Evolutionary conservation across 2,797 vertebrate genomes (phyloP).

Genomic region (Acanthis flammea): DNA sequence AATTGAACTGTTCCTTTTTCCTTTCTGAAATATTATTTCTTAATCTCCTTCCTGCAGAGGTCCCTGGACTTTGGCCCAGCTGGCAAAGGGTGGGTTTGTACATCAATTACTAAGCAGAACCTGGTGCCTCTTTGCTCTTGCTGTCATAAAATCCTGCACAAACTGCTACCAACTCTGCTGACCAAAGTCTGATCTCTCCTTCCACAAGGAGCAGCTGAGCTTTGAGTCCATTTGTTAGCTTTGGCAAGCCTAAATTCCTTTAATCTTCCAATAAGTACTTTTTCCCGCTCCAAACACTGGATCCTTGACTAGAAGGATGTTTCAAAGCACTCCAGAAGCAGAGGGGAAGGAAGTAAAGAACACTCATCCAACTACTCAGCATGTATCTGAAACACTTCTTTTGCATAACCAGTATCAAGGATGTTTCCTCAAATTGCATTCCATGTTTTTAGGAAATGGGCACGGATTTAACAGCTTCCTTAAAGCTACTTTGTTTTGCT

Average conservation of each 20-base stretch:
- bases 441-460: conserved; percentile 12
- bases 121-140: background rate
- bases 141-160: background rate
- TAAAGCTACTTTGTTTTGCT: background rate
- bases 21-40: background rate
- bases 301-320: conserved; percentile 26
- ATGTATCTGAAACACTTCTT: conserved; percentile 21
- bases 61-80: background rate
- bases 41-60: conserved; percentile 35
- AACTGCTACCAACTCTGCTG: background rate
- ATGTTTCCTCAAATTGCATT: background rate
- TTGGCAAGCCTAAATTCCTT: conserved; percentile 34
- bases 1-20: conserved; percentile 1
- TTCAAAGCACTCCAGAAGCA: conserved; percentile 8
- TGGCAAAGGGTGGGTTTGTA: background rate
- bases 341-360: conserved; percentile 37
- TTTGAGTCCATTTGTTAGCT: background rate
- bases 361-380: background rate
- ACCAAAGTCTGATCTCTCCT: background rate
- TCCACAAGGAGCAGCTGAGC: background rate
- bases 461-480: conserved; percentile 18
- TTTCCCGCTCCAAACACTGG: background rate
- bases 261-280: conserved; percentile 25
- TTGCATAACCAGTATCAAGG: background rate
- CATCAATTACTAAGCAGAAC: background rate